phyloP scores from a whole-genome alignment of 1,140 invertebrate genomes.

The Colletes gigas region DNA sequence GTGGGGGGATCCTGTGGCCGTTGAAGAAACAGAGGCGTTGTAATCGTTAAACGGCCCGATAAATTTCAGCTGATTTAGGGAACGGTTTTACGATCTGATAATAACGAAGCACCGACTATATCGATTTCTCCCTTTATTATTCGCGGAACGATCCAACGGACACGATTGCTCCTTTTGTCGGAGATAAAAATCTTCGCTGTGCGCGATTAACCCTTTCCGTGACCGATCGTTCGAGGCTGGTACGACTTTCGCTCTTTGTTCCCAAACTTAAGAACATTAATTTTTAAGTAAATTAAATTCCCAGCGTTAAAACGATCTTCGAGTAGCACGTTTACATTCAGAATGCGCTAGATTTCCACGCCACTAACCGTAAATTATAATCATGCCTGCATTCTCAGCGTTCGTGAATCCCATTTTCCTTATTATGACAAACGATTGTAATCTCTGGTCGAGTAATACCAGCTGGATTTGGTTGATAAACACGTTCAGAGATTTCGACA shows the following conservation, averaged over 20 bases:
- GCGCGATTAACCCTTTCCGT: slow-evolving; percentile 16
- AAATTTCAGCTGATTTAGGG: slow-evolving; percentile 29
- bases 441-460: too few species aligned
- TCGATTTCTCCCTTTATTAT: slow-evolving; percentile 11
- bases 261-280: too few species aligned
- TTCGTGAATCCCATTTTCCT: too few species aligned
- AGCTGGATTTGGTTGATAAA: too few species aligned
- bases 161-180: background rate
- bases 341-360: too few species aligned
- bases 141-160: background rate
- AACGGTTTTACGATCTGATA: slow-evolving; percentile 29
- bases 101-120: slow-evolving; percentile 34
- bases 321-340: too few species aligned
- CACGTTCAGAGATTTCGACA: too few species aligned
- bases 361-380: too few species aligned
- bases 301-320: too few species aligned
- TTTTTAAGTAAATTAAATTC: too few species aligned
- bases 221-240: background rate
- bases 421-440: too few species aligned
- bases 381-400: too few species aligned
- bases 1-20: background rate
- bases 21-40: slow-evolving; percentile 14
- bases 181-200: slow-evolving; percentile 36
- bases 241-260: background rate
- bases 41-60: slow-evolving; percentile 31